These are phyloP conservation scores for Thera britannica DNA, from an alignment of 2,888 invertebrate species.

Conservation along the genomic window DNA sequence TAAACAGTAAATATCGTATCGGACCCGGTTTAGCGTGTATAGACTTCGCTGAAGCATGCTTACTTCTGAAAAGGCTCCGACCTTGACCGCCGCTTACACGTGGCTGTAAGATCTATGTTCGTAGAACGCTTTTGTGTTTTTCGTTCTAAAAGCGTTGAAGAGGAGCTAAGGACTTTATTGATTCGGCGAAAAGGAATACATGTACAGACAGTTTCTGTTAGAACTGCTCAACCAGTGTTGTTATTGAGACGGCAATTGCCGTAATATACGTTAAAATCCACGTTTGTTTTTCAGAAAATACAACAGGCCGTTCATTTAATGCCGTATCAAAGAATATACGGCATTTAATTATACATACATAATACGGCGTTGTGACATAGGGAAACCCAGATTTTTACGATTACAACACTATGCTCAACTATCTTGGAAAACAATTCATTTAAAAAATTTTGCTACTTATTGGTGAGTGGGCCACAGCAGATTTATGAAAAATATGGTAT, in stretches of 20 bases:
- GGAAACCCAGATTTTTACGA: too few species aligned
- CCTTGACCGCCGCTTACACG: conserved; percentile 2
- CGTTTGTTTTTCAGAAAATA: too few species aligned
- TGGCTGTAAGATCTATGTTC: conserved; percentile 1
- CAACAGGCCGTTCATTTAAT: too few species aligned
- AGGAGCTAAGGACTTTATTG: background rate
- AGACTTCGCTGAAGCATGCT: background rate
- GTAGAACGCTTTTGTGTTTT: background rate
- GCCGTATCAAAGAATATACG: too few species aligned
- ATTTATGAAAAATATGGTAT: background rate
- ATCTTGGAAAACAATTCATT: background rate
- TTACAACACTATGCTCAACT: too few species aligned
- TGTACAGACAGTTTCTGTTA: background rate
- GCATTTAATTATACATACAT: too few species aligned
- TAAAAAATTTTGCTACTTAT: background rate
- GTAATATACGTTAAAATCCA: too few species aligned
- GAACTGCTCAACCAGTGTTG: background rate
- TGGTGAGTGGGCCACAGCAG: background rate
- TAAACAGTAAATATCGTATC: background rate
- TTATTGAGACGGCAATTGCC: too few species aligned
- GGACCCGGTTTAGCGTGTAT: background rate
- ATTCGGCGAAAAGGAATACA: background rate
- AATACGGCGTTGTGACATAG: too few species aligned
- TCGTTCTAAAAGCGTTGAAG: background rate
- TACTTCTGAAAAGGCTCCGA: background rate